Conservation (phyloP, 1,140 invertebrate genomes). For the Lepidotrigona ventralis region DNA sequence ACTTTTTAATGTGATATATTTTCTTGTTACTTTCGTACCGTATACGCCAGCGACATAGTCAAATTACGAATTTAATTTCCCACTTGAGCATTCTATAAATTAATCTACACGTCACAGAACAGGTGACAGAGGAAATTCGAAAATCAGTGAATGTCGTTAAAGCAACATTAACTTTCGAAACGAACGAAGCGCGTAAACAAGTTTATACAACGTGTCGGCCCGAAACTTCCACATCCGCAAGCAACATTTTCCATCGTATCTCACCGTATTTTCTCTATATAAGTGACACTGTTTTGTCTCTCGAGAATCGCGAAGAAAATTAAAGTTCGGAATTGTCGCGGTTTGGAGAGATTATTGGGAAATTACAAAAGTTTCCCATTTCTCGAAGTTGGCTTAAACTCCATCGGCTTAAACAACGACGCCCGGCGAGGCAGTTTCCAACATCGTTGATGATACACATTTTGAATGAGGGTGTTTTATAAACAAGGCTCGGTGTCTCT, state of each 20-base stretch:
- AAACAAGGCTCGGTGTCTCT: background rate
- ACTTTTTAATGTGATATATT: too few species aligned
- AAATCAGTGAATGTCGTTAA: background rate
- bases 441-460: background rate
- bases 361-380: conserved; percentile 56
- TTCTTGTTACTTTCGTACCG: too few species aligned
- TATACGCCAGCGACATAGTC: too few species aligned
- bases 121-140: background rate
- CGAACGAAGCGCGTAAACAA: background rate
- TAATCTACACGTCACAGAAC: background rate
- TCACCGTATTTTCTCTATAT: conserved; percentile 48
- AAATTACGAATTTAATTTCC: too few species aligned
- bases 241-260: conserved; percentile 44
- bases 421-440: background rate
- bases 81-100: too few species aligned
- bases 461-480: background rate
- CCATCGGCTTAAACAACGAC: conserved; percentile 11
- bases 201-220: background rate
- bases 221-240: background rate
- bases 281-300: conserved; percentile 49
- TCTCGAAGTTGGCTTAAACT: conserved; percentile 3
- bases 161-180: background rate
- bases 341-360: conserved; percentile 58
- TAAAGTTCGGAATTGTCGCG: conserved; percentile 62
- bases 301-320: conserved; percentile 50